Conservation (phyloP, 2,797 vertebrate species). For the Anniella stebbinsi region DNA sequence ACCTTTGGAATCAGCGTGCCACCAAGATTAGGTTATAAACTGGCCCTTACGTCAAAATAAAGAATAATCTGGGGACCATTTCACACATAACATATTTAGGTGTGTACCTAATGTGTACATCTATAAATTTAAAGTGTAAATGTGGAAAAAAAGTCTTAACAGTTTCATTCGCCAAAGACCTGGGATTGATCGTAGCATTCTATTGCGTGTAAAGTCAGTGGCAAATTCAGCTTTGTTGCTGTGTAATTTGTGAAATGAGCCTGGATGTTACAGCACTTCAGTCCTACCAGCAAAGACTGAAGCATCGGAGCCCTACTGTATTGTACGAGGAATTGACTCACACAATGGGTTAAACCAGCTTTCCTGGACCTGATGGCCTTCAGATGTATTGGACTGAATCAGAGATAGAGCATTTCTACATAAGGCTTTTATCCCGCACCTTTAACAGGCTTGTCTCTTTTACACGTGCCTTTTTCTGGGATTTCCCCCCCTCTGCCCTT, state of each 20-base stretch:
- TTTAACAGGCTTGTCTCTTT: no score
- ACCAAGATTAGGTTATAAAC: background rate
- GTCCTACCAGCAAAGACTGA: background rate
- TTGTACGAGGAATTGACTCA: no score
- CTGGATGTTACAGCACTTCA: background rate
- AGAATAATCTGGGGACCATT: background rate
- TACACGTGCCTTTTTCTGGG: no score
- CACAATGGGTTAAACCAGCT: no score
- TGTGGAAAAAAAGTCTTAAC: background rate
- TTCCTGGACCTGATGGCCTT: no score
- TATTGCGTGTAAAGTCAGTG: no score
- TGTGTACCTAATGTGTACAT: background rate
- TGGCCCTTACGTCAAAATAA: background rate
- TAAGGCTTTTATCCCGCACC: no score
- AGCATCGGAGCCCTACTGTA: no score
- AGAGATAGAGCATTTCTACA: no score
- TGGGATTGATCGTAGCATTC: no score
- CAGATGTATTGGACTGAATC: no score
- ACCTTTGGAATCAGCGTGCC: background rate
- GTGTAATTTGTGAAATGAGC: background rate
- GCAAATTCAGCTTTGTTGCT: background rate
- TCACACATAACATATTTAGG: slow-evolving; percentile 1
- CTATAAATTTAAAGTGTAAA: background rate
- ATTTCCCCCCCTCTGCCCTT: no score
- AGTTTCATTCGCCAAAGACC: background rate